A percentile compares a stretch with the other conserved stretches of the same genome.
Conservation (phyloP, 2,113 vertebrate species). For the Condylura cristata region DNA sequence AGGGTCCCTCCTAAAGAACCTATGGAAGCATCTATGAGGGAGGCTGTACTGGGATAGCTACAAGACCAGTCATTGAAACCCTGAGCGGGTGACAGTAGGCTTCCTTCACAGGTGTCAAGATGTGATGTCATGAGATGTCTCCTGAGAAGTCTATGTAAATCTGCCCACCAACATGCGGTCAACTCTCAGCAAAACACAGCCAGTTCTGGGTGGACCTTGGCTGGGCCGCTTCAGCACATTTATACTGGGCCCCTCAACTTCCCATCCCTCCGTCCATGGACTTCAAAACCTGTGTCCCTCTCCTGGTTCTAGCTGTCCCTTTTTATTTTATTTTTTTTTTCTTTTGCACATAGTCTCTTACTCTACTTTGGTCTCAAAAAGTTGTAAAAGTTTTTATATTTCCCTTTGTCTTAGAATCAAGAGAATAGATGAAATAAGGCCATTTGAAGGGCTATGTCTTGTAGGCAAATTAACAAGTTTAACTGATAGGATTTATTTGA, state of each 20-base stretch:
- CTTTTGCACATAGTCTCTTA: neutral
- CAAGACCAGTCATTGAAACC: too few relatives aligned
- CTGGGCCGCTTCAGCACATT: too few relatives aligned
- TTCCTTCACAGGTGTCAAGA: neutral
- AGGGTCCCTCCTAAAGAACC: rapidly evolving
- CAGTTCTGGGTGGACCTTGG: rapidly evolving
- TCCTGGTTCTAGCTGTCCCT: neutral
- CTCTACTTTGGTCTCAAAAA: neutral
- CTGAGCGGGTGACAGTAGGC: rapidly evolving
- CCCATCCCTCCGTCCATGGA: rapidly evolving
- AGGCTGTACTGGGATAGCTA: rapidly evolving
- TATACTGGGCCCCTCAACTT: neutral
- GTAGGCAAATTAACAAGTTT: neutral
- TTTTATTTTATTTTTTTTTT: too few relatives aligned
- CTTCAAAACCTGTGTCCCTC: rapidly evolving
- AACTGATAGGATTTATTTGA: neutral
- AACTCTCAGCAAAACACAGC: neutral
- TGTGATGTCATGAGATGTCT: rapidly evolving
- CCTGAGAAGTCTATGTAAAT: too few relatives aligned
- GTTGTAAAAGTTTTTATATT: too few relatives aligned
- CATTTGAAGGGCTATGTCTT: neutral
- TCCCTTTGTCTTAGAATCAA: neutral
- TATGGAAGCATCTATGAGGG: neutral
- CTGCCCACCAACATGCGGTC: rapidly evolving
- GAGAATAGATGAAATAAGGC: neutral